Evolutionary conservation across 2,113 vertebrate genomes (phyloP).

Genomic region (Myxocyprinus asiaticus): DNA sequence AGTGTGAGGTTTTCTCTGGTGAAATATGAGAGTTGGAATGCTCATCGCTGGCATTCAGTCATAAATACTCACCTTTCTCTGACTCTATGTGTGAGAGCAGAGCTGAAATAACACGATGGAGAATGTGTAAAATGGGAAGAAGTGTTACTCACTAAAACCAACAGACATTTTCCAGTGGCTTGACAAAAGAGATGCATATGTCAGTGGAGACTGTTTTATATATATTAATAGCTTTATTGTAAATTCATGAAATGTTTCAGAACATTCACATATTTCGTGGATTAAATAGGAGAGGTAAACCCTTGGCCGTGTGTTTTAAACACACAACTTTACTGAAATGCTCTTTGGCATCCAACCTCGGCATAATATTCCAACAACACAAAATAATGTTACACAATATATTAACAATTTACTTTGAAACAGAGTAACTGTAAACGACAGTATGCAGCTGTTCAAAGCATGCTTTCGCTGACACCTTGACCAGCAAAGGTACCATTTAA

Average conservation of each 20-base stretch:
- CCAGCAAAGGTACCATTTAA: conserved; percentile 71
- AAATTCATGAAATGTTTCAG: conserved; percentile 76
- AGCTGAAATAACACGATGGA: neutral
- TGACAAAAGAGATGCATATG: neutral
- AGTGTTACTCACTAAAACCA: neutral
- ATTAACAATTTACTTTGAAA: conserved; percentile 76
- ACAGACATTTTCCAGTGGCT: neutral
- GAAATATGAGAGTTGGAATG: conserved; percentile 35
- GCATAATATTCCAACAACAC: conserved; percentile 54
- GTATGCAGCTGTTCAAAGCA: conserved; percentile 46
- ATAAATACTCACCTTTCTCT: conserved; percentile 23
- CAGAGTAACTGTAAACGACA: conserved; percentile 69
- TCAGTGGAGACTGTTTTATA: neutral
- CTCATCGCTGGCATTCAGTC: neutral
- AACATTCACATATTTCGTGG: conserved; percentile 72
- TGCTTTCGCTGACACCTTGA: conserved; percentile 57
- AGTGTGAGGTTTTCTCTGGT: neutral
- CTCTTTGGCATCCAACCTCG: conserved; percentile 71
- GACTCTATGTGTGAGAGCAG: neutral
- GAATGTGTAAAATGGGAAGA: neutral
- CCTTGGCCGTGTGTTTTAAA: conserved; percentile 68
- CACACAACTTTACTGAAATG: conserved; percentile 72
- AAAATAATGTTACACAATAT: conserved; percentile 67
- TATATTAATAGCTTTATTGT: conserved; percentile 74
- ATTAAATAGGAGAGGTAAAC: conserved; percentile 71